Evolutionary conservation across 1,140 invertebrate species (phyloP).

Genomic region (Xylocopa sonorina): DNA sequence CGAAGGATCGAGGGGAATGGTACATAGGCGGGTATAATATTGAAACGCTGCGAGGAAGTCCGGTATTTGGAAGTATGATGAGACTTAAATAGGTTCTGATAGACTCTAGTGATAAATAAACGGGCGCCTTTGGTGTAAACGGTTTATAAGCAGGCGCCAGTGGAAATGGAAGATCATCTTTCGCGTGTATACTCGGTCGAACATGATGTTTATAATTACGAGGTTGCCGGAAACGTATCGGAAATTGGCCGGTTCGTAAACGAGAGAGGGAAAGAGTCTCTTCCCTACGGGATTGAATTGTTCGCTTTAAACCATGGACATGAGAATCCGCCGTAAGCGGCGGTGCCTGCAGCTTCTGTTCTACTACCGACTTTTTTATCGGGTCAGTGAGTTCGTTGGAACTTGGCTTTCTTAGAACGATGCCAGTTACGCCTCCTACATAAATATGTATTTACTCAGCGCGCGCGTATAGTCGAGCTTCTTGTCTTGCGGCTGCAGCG

Average conservation of each 20-base stretch:
- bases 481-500: background rate
- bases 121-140: background rate
- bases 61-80: background rate
- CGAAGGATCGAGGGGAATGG: background rate
- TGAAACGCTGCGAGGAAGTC: background rate
- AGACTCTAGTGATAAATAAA: background rate
- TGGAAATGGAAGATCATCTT: background rate
- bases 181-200: background rate
- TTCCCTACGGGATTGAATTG: constrained; percentile 15
- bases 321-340: background rate
- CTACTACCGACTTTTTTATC: constrained; percentile 25
- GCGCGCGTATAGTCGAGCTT: background rate
- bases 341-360: background rate
- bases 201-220: background rate
- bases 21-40: background rate
- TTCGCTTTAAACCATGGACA: background rate
- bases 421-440: constrained; percentile 24
- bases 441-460: constrained; percentile 25
- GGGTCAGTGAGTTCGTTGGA: background rate
- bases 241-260: background rate
- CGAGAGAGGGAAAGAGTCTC: background rate
- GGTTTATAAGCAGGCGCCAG: background rate
- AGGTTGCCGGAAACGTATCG: background rate
- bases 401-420: constrained; percentile 3
- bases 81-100: no score